Base-by-base conservation (phyloP, 37 sponge, comb jelly and placozoan genomes). In the Haliclona indistincta region DNA sequence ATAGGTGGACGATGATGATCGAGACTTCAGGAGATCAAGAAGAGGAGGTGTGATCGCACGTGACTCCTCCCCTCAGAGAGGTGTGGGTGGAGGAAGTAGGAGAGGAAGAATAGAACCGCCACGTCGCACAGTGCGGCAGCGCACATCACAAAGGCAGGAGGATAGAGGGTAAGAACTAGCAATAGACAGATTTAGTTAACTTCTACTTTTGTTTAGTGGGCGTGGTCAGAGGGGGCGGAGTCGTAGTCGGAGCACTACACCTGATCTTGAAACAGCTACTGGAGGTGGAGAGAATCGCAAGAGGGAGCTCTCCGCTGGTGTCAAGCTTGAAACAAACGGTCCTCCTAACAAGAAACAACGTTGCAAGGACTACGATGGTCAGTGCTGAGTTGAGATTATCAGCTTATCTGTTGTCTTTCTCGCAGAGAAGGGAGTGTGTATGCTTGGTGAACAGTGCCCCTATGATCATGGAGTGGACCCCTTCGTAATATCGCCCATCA, bases 401-500 rank as follows among this genome's bases (percentile, higher is more conserved):
- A 25, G 4, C 36, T 4, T 58, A 71, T 61, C 13, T 39, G 26
- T 77, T 26, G 39, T 41, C 34, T 43, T 34, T 45, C 55, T 67
- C 69, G 32, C 73, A 88, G 96, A 97, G 83, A 94, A 88, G 32
- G 98, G 98, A 20, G 86, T 91, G 53, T 97, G 98, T 60, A 67
- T 97, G 68, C 79, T 91, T 6, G 98, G 98, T 20, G 98, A 94
- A 39, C 84, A 66, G 35, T 97, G 98, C 79, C 98, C 93, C 1
- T 97, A 83, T 68, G 95, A 97, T 67, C 98, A 97, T 73, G 98
- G 98, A 1, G 44, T 54, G 20, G 95, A 94, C 56, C 92, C 95
- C 5, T 71, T 97, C 15, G 92, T 97, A 7, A 87, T 93, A 35
- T 88, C 91, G 25, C 86, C 78, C 0, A 54, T 56, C 4, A 53